Evolutionary conservation across 2,888 invertebrate species (phyloP), one percentile per base, ranked within the genome.

Genomic region (Hydroisotoma schaefferi): DNA sequence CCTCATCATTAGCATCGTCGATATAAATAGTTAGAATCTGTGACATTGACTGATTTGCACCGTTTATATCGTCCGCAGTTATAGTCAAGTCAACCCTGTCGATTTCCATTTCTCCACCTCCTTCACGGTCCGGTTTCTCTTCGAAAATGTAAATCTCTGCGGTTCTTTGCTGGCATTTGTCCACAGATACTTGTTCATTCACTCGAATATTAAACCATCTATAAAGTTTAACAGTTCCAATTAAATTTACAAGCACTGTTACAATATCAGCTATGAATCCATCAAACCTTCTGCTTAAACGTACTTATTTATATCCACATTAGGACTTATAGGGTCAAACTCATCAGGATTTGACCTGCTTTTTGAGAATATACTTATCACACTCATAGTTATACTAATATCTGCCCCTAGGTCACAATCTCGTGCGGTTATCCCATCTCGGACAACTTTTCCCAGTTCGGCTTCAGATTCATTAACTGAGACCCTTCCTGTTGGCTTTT

Each of bases 1-100:
- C 51, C 54, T 75, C 74, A 54, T 76, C 76, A 58, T 76, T 76
- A 2, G 74, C 72, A 57, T 76, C 76, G 15, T 70, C 63, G 26
- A 76, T 60, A 10, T 12, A 46, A n/a, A 67, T 51, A 1, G 54
- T 57, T 0, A 67, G 44, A 2, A 25, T 22, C 40, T 57, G 55
- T 1, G 38, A 10, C 5, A 25, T 12, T 0, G 25, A 15, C 25
- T 26, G 20, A 28, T 27, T n/a, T 18, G 61, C 51, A 2, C 25
- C 27, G 10, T 63, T 57, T 5, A 22, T 8, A 29, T 69, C 69
- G 23, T 25, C 29, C 6, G 60, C 69, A 38, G 65, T 67, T 8
- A 76, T 63, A 6, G 69, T 65, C 2, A 76, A 52, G 29, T 73
- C 74, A 2, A 74, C 74, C 67, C 58, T 27, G 23, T 67, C 68